Percentiles rank a stretch among this genome's conserved stretches.
Evolutionary conservation across 2,888 invertebrate genomes (phyloP).

Genomic region (Scaptomyza polygonia): DNA sequence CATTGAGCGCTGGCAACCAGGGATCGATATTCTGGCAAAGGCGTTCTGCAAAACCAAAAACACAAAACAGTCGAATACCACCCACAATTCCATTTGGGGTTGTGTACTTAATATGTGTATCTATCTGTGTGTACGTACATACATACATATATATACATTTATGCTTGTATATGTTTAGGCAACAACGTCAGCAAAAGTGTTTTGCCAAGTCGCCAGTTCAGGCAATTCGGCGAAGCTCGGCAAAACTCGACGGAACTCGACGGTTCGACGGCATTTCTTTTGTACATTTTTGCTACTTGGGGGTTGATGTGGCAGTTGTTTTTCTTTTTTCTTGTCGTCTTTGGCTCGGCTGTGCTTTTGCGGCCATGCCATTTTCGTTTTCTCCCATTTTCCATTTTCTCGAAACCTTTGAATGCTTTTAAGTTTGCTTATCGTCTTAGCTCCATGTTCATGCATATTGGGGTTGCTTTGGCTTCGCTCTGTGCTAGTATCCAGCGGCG

Average conservation of each 20-base stretch:
- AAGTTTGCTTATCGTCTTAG: constrained; percentile 76
- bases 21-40: constrained; percentile 75
- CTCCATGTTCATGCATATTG: constrained; percentile 38
- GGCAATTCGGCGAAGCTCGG: constrained; percentile 7
- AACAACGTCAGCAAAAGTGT: constrained; percentile 77
- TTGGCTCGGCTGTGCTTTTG: constrained; percentile 21
- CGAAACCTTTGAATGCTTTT: constrained; percentile 74
- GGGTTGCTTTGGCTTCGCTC: constrained; percentile 53
- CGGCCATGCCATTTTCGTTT: constrained; percentile 44
- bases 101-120: constrained; percentile 21
- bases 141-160: constrained; percentile 28
- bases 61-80: constrained; percentile 21
- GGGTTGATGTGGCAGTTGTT: constrained; percentile 52
- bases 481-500: constrained; percentile 39
- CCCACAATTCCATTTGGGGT: constrained; percentile 25
- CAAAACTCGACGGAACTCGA: constrained; percentile 2
- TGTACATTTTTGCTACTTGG: constrained; percentile 34
- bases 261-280: not conserved
- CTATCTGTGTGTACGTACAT: constrained; percentile 20
- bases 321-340: constrained; percentile 3
- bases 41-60: not conserved
- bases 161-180: constrained; percentile 23
- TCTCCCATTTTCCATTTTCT: constrained; percentile 48
- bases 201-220: constrained; percentile 54
- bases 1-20: constrained; percentile 77